Base-by-base conservation (phyloP, 2,113 vertebrate species). In the Verasper variegatus region DNA sequence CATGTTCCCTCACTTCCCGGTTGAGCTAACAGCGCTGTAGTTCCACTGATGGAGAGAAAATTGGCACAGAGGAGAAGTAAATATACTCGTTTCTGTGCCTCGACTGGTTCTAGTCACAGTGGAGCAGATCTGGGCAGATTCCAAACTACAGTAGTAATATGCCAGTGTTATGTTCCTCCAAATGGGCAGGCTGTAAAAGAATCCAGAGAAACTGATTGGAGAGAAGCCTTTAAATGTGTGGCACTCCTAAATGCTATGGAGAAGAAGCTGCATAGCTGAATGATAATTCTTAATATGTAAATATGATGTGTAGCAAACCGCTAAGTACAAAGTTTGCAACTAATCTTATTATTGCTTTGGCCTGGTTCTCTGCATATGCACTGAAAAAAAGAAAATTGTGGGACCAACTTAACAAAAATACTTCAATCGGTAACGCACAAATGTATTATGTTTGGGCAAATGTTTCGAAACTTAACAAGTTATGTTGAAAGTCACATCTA, bases 161-260 rank as follows among this genome's bases (percentile, higher is more conserved):
- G n/a, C 56, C 27, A 72, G 65, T 27, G 65, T 71, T 45, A n/a
- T 66, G 52, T 69, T 66, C 10, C 42, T 74, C 35, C 62, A 89
- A 78, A 80, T 68, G n/a, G 71, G 67, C 71, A 49, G 63, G 58
- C 24, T 63, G 60, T 47, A 31, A 47, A 71, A 59, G 63, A 68
- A 71, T 55, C 64, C 37, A 70, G 51, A 81, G 71, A 40, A 45
- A 40, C 40, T 23, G 13, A 61, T 42, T 21, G 58, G 24, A 31
- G 31, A 31, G 31, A 31, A 31, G 5, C 31, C 20, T 73, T 52
- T 49, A 76, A 76, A 79, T 24, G 51, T 63, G 66, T 60, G 31
- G 31, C 49, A 58, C 17, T 21, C 40, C 35, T 42, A 45, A 31
- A 76, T 31, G 31, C 21, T 58, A 66, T n/a, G 20, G 20, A 21